Conservation (phyloP, 2,113 vertebrate genomes). For the Phasianus colchicus region DNA sequence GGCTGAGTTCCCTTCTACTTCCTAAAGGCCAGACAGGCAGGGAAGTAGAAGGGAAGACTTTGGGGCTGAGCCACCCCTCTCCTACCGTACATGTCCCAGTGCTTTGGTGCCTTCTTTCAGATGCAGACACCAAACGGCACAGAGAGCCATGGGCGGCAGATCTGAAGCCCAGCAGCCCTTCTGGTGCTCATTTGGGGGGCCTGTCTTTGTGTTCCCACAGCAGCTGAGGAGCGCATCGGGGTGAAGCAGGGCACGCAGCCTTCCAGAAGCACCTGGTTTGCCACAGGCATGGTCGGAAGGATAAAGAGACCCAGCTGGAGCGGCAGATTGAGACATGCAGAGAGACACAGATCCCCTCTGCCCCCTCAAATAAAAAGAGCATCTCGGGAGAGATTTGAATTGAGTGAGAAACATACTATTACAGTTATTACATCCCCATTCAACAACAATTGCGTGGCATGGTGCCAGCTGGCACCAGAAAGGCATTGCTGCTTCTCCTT, state of each 20-base stretch:
- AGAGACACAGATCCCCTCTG: neutral
- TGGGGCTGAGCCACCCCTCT: constrained; percentile 34
- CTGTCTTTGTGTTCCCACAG: neutral
- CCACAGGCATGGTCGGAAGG: neutral
- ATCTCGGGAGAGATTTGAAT: constrained; percentile 23
- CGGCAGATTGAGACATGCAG: neutral
- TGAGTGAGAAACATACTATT: constrained; percentile 14
- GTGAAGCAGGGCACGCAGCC: neutral
- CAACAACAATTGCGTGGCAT: constrained; percentile 39
- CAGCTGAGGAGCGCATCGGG: neutral
- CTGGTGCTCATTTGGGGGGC: neutral
- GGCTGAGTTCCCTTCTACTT: constrained; percentile 55
- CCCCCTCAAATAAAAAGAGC: constrained; percentile 16
- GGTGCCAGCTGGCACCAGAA: constrained; percentile 31
- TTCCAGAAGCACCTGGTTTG: constrained; percentile 37
- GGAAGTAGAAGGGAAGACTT: constrained; percentile 48
- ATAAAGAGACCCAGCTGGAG: constrained; percentile 13
- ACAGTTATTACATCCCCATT: constrained; percentile 26
- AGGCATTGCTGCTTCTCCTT: constrained; percentile 32
- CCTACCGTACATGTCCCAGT: neutral
- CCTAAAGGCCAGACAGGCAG: constrained; percentile 51
- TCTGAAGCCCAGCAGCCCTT: neutral
- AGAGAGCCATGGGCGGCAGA: neutral
- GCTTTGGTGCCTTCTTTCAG: constrained; percentile 1
- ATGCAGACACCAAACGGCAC: neutral